Conservation (phyloP, 2,113 vertebrate genomes). For the Phaethornis superciliosus region DNA sequence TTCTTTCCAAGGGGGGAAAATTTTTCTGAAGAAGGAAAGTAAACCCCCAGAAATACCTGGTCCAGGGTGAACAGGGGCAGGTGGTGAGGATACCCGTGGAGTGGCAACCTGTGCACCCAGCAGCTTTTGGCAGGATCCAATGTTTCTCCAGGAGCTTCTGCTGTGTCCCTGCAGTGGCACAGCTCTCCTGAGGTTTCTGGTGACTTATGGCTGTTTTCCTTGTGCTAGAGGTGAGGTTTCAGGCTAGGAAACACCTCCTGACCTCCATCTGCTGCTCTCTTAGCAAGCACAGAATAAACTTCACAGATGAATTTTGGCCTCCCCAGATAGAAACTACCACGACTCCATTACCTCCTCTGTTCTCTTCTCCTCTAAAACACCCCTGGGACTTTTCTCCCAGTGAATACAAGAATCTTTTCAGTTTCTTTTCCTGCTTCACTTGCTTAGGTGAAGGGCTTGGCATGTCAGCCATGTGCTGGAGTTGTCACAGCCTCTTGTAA, state of each 20-base stretch:
- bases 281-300: background rate
- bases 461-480: background rate
- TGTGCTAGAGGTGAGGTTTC: background rate
- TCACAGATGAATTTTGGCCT: background rate
- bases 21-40: background rate
- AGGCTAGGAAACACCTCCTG: background rate
- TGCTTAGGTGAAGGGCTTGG: background rate
- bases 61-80: background rate
- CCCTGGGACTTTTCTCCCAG: background rate
- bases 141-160: background rate
- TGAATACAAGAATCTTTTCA: background rate
- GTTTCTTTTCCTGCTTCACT: background rate
- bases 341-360: background rate
- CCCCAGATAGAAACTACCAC: background rate
- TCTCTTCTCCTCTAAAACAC: background rate
- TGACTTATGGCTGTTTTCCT: background rate
- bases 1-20: background rate
- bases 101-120: background rate
- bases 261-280: background rate
- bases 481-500: background rate
- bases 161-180: background rate
- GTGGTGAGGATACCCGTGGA: rapidly evolving
- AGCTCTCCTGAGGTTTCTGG: background rate
- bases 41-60: background rate
- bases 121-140: background rate